Percentiles rank a stretch among this genome's conserved stretches.
Evolutionary conservation across 1,140 invertebrate genomes (phyloP).

Genomic region (Mya arenaria): DNA sequence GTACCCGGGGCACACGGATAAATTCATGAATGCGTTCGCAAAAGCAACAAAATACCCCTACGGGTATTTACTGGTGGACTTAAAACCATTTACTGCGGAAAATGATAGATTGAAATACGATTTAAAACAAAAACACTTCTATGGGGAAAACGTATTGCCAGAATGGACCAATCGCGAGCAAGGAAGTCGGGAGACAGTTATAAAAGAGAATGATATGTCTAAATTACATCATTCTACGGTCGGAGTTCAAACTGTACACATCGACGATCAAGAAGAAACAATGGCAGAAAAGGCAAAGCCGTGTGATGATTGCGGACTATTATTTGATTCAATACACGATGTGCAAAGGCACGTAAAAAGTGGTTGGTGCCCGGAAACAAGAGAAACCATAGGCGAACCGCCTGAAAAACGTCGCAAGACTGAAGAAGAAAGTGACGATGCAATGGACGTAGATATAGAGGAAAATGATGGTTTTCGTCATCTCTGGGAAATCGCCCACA

Average conservation of each 20-base stretch:
- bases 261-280: background rate
- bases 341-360: slow-evolving; percentile 2
- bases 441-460: background rate
- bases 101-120: background rate
- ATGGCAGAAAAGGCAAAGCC: background rate
- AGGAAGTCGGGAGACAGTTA: background rate
- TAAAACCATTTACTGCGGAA: background rate
- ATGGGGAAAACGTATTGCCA: background rate
- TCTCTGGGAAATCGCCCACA: slow-evolving; percentile 4
- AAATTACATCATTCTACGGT: background rate
- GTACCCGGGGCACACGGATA: slow-evolving; percentile 30
- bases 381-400: too few relatives aligned
- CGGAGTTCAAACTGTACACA: slow-evolving; percentile 4
- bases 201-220: background rate
- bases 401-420: too few relatives aligned
- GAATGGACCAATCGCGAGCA: background rate
- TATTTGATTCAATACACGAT: slow-evolving; percentile 9
- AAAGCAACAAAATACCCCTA: slow-evolving; percentile 22
- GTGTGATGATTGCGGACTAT: slow-evolving; percentile 5
- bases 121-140: background rate
- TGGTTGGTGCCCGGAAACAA: background rate
- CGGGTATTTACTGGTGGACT: slow-evolving; percentile 1
- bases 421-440: background rate
- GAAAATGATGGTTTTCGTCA: slow-evolving; percentile 12
- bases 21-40: slow-evolving; percentile 11